Percentiles rank a stretch among this genome's conserved stretches.
These are phyloP conservation scores for Ostrea edulis DNA, from an alignment of 1,140 invertebrate genomes.

Conservation along the genomic window DNA sequence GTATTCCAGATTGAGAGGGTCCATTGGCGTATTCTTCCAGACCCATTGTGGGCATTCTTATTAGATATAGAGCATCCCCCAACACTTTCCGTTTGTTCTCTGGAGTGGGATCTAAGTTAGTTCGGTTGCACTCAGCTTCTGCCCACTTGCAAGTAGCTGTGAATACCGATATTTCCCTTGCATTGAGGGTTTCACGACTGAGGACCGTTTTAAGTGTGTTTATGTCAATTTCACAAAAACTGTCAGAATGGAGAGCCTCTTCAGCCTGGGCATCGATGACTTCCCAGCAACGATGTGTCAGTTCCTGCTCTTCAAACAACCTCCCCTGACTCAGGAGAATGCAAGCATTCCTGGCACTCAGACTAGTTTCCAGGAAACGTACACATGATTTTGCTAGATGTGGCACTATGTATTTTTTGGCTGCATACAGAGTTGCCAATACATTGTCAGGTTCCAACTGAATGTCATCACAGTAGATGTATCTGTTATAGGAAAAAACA, in stretches of 20 bases:
- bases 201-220: constrained; percentile 89
- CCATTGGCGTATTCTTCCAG: constrained; percentile 91
- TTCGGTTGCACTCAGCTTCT: constrained; percentile 87
- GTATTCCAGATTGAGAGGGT: constrained; percentile 85
- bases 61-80: constrained; percentile 85
- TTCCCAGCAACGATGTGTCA: constrained; percentile 90
- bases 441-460: constrained; percentile 91
- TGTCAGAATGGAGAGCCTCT: constrained; percentile 90
- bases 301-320: constrained; percentile 89
- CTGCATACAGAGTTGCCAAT: constrained; percentile 91
- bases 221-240: constrained; percentile 92
- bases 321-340: constrained; percentile 88
- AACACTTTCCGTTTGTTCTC: constrained; percentile 87
- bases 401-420: constrained; percentile 92
- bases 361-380: constrained; percentile 89
- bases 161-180: constrained; percentile 90
- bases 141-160: constrained; percentile 87
- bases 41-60: constrained; percentile 92
- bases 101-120: constrained; percentile 84
- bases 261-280: constrained; percentile 93
- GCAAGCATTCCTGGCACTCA: constrained; percentile 91
- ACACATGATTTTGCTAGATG: constrained; percentile 91
- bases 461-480: constrained; percentile 97
- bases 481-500: constrained; percentile 82
- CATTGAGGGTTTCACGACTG: constrained; percentile 89